A percentile compares a stretch with the other conserved stretches of the same genome.
These are phyloP conservation scores for Riparia riparia DNA, from an alignment of 2,113 vertebrate species.

Conservation along the genomic window DNA sequence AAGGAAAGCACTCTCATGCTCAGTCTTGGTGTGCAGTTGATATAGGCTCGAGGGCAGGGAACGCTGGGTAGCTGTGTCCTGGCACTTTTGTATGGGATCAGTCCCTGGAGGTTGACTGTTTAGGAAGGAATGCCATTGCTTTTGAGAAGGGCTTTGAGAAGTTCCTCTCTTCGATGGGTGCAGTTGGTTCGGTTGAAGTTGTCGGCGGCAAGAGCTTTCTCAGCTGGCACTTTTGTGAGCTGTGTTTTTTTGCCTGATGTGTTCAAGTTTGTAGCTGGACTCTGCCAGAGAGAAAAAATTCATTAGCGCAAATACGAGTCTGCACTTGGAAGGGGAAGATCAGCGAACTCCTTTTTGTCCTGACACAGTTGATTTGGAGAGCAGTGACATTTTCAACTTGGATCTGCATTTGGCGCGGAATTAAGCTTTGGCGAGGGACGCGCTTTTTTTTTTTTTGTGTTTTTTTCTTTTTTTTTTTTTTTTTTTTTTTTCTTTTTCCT, in stretches of 20 bases:
- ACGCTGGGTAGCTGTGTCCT: too few relatives aligned
- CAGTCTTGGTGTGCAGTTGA: neutral
- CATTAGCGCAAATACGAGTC: neutral
- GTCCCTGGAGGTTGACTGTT: too few relatives aligned
- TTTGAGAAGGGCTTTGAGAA: neutral
- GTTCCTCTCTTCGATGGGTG: neutral
- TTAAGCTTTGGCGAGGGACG: accelerated
- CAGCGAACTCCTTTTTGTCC: neutral
- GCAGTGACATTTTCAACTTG: too few relatives aligned
- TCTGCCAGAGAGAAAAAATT: neutral
- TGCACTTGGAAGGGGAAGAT: neutral
- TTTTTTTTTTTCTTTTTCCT: too few relatives aligned
- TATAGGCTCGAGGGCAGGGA: neutral
- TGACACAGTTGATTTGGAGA: neutral
- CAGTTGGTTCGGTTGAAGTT: neutral
- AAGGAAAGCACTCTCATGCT: neutral
- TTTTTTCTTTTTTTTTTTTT: too few relatives aligned
- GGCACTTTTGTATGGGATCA: too few relatives aligned
- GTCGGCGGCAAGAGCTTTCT: neutral
- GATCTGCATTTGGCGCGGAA: too few relatives aligned
- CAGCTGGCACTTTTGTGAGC: neutral
- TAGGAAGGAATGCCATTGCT: neutral
- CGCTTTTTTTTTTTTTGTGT: too few relatives aligned
- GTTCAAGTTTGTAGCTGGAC: neutral
- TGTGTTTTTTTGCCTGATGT: neutral